Conservation (phyloP, 2,113 vertebrate species). For the Oreochromis spilurus region DNA sequence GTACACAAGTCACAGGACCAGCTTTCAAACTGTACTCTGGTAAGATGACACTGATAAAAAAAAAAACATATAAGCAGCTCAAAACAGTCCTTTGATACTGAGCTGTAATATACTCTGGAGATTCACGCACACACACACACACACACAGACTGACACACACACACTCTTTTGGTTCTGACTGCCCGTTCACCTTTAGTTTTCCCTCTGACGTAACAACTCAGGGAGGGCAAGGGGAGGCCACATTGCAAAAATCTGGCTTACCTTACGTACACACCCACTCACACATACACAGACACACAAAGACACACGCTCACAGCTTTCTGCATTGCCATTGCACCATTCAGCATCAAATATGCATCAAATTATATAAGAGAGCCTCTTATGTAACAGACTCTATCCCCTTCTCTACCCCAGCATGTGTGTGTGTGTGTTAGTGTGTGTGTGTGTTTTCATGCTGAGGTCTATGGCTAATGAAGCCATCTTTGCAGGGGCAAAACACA, state of each 20-base stretch:
- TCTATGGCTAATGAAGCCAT: constrained; percentile 63
- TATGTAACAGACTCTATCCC: constrained; percentile 60
- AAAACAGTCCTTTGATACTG: neutral
- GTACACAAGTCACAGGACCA: neutral
- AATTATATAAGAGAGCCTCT: constrained; percentile 67
- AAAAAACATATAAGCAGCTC: neutral
- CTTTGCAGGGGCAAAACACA: constrained; percentile 43
- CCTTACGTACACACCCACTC: constrained; percentile 3
- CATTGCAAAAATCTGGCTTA: neutral
- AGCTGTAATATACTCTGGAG: neutral
- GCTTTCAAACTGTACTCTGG: neutral
- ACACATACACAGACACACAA: neutral
- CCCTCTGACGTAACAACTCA: constrained; percentile 21
- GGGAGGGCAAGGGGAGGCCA: neutral
- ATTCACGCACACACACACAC: neutral
- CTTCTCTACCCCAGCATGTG: neutral
- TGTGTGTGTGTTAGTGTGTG: neutral
- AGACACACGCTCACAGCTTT: neutral
- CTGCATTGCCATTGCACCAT: constrained; percentile 3
- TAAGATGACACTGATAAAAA: neutral
- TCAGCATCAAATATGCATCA: constrained; percentile 69
- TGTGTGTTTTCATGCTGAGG: constrained; percentile 28
- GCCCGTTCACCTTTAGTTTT: constrained; percentile 1
- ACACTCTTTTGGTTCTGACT: neutral
- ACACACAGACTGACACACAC: neutral